Base-by-base conservation (phyloP, 2,113 vertebrate genomes). In the Camarhynchus parvulus region DNA sequence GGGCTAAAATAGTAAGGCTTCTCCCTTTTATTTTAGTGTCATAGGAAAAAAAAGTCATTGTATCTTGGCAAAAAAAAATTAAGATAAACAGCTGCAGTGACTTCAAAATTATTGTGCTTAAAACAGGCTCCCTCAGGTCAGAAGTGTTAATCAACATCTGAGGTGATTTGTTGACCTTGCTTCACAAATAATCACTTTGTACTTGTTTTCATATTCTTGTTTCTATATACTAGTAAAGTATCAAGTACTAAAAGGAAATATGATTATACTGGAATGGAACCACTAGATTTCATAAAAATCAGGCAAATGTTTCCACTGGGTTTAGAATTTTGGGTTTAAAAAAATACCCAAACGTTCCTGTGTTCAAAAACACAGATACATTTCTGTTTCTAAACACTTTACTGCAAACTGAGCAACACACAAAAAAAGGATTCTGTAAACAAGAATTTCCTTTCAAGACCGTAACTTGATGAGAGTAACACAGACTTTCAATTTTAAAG, bases 201-300 rank as follows among this genome's bases (percentile, higher is more conserved):
- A 78, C 39, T 90, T 2, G 2, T 25, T 66, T 92, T 78, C 37
- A 75, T 72, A 68, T 16, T 78, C 61, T 89, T 87, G 47, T 79
- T 96, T 75, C 74, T 31, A 30, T 64, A 44, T 27, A 87, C 52
- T 44, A 78, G 21, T 53, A 25, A 66, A 92, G 39, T 25, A 90
- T 9, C 27, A 64, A 67, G 61, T 49, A 81, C 64, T 77, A 69
- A 79, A 76, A 68, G 69, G 55, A 94, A 96, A 92, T 87, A 94
- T 3, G 13, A 89, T 87, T 95, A 70, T 73, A 94, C 42, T 50
- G 74, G 84, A 95, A 96, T 41, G 63, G 92, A 94, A 75, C 23
- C n/a, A 64, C 31, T 37, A 58, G 73, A 79, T 92, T 75, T 82
- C 58, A 72, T 27, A 92, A 89, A 81, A 92, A 72, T 66, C 66